These are phyloP conservation scores for Salvelinus sp. DNA, from an alignment of 2,113 vertebrate genomes.

Conservation along the genomic window DNA sequence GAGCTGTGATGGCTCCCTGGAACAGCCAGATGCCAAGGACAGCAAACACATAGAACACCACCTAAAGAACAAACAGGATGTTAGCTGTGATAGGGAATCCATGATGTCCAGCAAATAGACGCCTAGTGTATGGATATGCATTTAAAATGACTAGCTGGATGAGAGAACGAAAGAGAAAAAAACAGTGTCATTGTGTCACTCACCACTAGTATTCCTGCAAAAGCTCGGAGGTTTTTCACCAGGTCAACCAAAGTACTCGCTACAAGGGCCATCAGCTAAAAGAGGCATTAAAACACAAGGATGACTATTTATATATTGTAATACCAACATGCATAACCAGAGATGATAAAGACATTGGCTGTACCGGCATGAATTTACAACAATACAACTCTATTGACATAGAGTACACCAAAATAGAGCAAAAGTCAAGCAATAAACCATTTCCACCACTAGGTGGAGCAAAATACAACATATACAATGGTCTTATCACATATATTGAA, in stretches of 20 bases:
- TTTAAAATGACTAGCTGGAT: not conserved
- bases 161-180: not conserved
- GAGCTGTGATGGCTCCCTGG: constrained; percentile 72
- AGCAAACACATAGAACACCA: constrained; percentile 91
- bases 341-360: not conserved
- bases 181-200: constrained; percentile 49
- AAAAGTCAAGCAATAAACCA: not conserved
- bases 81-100: no score
- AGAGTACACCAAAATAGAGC: no score
- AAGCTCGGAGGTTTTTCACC: constrained; percentile 89
- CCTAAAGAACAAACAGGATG: constrained; percentile 66
- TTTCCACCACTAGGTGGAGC: not conserved
- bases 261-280: constrained; percentile 89
- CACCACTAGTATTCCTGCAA: constrained; percentile 93
- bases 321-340: not conserved
- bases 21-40: constrained; percentile 91
- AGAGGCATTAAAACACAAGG: not conserved
- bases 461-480: not conserved
- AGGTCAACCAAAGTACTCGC: constrained; percentile 89
- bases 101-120: no score
- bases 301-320: not conserved
- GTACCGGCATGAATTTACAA: not conserved
- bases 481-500: not conserved
- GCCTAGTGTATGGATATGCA: no score
- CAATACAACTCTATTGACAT: not conserved